These are phyloP conservation scores for Andrena flavipes DNA, from an alignment of 2,888 invertebrate species.

Conservation along the genomic window DNA sequence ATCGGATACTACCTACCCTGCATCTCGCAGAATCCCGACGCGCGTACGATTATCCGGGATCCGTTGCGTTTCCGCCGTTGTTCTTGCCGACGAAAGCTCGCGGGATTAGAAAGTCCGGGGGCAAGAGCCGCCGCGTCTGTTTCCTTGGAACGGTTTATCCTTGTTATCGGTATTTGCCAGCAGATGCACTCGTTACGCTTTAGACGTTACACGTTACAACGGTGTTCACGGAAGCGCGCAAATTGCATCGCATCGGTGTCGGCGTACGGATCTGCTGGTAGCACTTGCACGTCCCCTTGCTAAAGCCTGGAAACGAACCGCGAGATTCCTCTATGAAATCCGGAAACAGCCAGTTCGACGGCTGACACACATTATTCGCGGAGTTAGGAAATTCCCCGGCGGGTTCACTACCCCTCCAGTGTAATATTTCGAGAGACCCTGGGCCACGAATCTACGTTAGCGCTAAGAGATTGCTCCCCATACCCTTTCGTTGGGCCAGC, in stretches of 20 bases:
- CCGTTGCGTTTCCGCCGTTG: not conserved
- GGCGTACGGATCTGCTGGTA: not conserved
- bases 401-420: constrained; percentile 71
- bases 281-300: constrained; percentile 6
- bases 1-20: constrained; percentile 18
- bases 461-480: constrained; percentile 83
- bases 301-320: constrained; percentile 41
- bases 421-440: constrained; percentile 83
- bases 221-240: not conserved
- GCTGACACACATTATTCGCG: constrained; percentile 75
- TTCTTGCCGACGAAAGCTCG: not conserved
- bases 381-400: constrained; percentile 73
- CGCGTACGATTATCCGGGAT: constrained; percentile 19
- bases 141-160: not conserved
- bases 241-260: constrained; percentile 11
- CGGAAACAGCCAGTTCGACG: constrained; percentile 55
- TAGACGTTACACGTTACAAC: no score
- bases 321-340: constrained; percentile 53
- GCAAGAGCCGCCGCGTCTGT: not conserved
- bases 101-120: constrained; percentile 7
- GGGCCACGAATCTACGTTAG: constrained; percentile 83
- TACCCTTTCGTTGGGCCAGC: constrained; percentile 71
- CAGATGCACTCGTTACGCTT: not conserved
- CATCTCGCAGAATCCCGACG: constrained; percentile 58
- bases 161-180: not conserved